Evolutionary conservation across 2,113 vertebrate species (phyloP), one percentile per base, ranked within the genome.

Genomic region (Telmatochromis brachygnathus): DNA sequence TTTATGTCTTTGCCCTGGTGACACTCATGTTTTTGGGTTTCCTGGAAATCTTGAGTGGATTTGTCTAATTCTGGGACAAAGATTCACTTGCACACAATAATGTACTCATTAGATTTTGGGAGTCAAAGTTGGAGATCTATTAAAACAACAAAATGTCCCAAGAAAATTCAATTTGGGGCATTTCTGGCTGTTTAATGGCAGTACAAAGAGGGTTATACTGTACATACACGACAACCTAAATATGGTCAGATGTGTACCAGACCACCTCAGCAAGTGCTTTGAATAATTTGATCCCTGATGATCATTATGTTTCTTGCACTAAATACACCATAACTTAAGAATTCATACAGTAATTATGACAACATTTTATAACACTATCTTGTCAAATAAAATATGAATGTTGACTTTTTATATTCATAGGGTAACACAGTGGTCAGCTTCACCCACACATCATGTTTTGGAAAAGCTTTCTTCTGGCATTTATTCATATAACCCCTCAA

Each of bases 281-380:
- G 3, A 42, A 45, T 73, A 26, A 73, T 17, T 73, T 3, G 14
- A 7, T 26, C 39, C 0, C 21, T 62, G 4, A 33, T 62, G 9
- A 62, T 62, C 58, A 4, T 62, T 62, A 26, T 3, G 2, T 11
- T 15, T 17, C 4, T 28, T 47, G 23, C 39, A 28, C 23, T 75
- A 75, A 75, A 45, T 28, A 28, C 9, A 73, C 39, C 23, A 75
- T 5, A 47, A 28, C 23, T 5, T 17, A 47, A 75, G 68, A 75
- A 75, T 47, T 47, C 9, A 28, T 75, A 28, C 39, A 28, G 21
- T 45, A 17, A 5, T 45, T 45, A 17, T 45, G 39, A 26, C 8
- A 45, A 75, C 14, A 19, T 28, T 47, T 75, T 3, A 75, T 17
- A 19, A 49, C 15, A 49, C 0, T 75, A 49, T 49, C 42, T 49